Percentiles rank a stretch among this genome's conserved stretches.
phyloP scores from a whole-genome alignment of 1,140 invertebrate species.

The Venturia canescens region DNA sequence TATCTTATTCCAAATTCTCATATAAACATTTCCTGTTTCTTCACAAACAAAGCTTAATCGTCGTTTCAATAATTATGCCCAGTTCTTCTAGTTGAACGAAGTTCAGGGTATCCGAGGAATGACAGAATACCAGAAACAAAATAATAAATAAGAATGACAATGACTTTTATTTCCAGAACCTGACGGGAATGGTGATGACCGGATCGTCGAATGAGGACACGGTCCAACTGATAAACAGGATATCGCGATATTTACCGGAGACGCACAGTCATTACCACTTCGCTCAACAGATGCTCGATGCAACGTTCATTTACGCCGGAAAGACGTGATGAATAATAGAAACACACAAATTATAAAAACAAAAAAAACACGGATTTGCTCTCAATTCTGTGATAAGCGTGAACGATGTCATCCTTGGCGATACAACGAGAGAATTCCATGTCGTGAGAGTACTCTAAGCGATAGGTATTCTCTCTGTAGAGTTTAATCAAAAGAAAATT shows the following conservation, averaged over 20 bases:
- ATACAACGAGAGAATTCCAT: slow-evolving; percentile 10
- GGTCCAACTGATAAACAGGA: slow-evolving; percentile 67
- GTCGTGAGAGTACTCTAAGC: background rate
- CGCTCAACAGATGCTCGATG: slow-evolving; percentile 71
- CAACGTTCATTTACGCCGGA: slow-evolving; percentile 67
- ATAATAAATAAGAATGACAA: background rate
- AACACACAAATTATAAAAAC: background rate
- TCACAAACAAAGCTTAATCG: too few species aligned
- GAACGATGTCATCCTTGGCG: background rate
- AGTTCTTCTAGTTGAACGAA: too few species aligned
- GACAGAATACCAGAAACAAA: too few species aligned
- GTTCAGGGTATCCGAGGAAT: too few species aligned
- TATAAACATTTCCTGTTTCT: too few species aligned
- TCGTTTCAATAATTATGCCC: too few species aligned
- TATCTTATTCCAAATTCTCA: too few species aligned
- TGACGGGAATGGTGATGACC: slow-evolving; percentile 64
- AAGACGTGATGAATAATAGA: slow-evolving; percentile 46
- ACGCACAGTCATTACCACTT: slow-evolving; percentile 69
- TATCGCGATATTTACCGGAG: slow-evolving; percentile 67
- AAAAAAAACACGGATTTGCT: background rate
- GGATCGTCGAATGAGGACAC: slow-evolving; percentile 71
- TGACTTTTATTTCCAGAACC: slow-evolving; percentile 59
- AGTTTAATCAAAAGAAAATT: background rate
- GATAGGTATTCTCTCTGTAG: background rate
- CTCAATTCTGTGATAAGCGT: slow-evolving; percentile 42